Base-by-base conservation (phyloP, 1,140 invertebrate genomes). In the Cydia fagiglandana region DNA sequence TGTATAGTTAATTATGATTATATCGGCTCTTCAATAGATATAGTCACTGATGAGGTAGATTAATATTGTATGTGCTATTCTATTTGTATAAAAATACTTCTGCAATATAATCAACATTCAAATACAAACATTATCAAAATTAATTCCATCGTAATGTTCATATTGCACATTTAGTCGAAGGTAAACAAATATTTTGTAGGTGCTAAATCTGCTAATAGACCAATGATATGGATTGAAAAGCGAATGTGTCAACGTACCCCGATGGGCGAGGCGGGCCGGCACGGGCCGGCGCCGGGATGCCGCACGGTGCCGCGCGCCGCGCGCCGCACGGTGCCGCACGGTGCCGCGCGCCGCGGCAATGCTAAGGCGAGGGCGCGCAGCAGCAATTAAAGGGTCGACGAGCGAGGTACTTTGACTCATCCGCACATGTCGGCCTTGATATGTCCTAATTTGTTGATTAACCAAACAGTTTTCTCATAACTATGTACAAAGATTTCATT, bases 81-180 rank as follows among this genome's bases (percentile, higher is more conserved):
- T 88, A 88, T 88, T 82, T 89, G 86, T 92, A 92, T 92, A 92
- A 92, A 92, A 92, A 92, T 92, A 92, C 85, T 91, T 91, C 86
- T 90, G 89, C 84, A 89, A 91, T 91, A 91, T 92, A 90, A 88
- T 90, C 79, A 92, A 92, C 90, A 90, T 88, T 88, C 81, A 90
- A 92, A 89, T 91, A 91, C 87, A 89, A 92, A 90, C 86, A 91
- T 86, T 90, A 91, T 90, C 89, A 91, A 91, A 91, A 91, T 88
- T 87, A 89, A 86, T 77, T 89, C 80, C 83, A 88, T 88, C 41
- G 85, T 80, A 86, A 85, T 88, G 85, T 89, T 86, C 76, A 86
- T 90, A 90, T 90, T 90, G 88, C 88, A 89, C 88, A 84, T 83
- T 81, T 82, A 82, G 70, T 80, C 78, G 64, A 78, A 79, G 80